These are phyloP conservation scores for Coptodon bakossiorum DNA, from an alignment of 2,113 vertebrate genomes.

Conservation along the genomic window DNA sequence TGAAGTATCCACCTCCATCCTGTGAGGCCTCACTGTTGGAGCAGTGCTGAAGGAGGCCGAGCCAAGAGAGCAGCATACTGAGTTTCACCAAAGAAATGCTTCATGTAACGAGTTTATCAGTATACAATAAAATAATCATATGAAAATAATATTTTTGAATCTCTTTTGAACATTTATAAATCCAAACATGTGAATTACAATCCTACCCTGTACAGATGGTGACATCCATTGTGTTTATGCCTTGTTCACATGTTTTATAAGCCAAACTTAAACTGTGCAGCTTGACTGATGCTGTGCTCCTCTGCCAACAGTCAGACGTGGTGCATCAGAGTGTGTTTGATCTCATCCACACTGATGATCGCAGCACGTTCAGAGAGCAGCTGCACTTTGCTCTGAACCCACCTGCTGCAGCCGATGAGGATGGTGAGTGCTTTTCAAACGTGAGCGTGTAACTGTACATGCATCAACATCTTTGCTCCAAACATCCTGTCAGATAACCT, in stretches of 20 bases:
- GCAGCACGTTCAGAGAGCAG: constrained; percentile 67
- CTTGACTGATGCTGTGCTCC: not conserved
- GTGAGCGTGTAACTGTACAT: not conserved
- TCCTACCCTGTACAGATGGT: not conserved
- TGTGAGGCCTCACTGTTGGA: not conserved
- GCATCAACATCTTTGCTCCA: not conserved
- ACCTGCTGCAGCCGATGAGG: not conserved
- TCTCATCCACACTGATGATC: constrained; percentile 76
- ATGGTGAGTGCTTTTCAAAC: constrained; percentile 12
- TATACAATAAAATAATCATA: not conserved
- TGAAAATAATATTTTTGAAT: not conserved
- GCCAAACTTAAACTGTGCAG: not conserved
- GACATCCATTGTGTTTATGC: not conserved
- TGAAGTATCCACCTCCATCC: not conserved
- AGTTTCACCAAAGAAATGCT: not conserved
- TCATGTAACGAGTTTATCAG: not conserved
- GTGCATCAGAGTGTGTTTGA: constrained; percentile 75
- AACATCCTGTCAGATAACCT: not conserved
- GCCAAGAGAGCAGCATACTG: not conserved
- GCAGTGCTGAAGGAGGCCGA: not conserved
- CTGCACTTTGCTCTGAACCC: constrained; percentile 70
- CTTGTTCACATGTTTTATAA: not conserved
- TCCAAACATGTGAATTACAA: not conserved
- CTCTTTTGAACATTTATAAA: not conserved
- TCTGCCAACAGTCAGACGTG: constrained; percentile 68